Conservation (phyloP, 2,888 invertebrate genomes). For the Adineta ricciae region DNA sequence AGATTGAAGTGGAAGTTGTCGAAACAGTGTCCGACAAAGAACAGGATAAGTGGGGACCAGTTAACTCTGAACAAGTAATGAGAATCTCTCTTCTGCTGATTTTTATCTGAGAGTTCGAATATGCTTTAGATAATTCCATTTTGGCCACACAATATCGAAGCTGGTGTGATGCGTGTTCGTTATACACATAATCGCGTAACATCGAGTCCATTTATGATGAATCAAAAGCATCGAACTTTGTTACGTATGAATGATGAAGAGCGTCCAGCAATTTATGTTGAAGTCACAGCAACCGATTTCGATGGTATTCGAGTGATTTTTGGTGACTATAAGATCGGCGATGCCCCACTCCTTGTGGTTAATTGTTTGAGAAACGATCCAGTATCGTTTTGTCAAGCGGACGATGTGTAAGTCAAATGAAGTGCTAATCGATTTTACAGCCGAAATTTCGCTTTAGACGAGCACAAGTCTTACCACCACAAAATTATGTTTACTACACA, state of each 20-base stretch:
- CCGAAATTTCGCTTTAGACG: background rate
- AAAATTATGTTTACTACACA: conserved; percentile 55
- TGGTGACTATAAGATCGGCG: conserved; percentile 69
- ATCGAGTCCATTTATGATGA: conserved; percentile 34
- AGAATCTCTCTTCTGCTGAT: background rate
- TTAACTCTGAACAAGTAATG: background rate
- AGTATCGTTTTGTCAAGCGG: conserved; percentile 56
- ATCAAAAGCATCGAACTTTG: conserved; percentile 34
- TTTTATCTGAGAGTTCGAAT: background rate
- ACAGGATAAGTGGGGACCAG: background rate
- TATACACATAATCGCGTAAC: background rate
- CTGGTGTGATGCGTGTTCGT: conserved; percentile 15
- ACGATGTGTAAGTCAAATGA: conserved; percentile 30
- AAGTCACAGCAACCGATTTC: conserved; percentile 79
- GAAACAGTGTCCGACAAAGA: conserved; percentile 53
- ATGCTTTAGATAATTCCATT: conserved; percentile 23
- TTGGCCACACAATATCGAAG: conserved; percentile 29
- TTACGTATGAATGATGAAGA: conserved; percentile 35
- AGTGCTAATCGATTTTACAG: background rate
- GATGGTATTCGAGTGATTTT: conserved; percentile 73
- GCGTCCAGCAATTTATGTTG: conserved; percentile 53
- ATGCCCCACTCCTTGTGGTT: conserved; percentile 78
- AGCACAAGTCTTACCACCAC: conserved; percentile 47
- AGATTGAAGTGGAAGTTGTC: conserved; percentile 64
- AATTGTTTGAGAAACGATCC: conserved; percentile 63